phyloP scores from a whole-genome alignment of 1,140 invertebrate species.

The Venturia canescens region DNA sequence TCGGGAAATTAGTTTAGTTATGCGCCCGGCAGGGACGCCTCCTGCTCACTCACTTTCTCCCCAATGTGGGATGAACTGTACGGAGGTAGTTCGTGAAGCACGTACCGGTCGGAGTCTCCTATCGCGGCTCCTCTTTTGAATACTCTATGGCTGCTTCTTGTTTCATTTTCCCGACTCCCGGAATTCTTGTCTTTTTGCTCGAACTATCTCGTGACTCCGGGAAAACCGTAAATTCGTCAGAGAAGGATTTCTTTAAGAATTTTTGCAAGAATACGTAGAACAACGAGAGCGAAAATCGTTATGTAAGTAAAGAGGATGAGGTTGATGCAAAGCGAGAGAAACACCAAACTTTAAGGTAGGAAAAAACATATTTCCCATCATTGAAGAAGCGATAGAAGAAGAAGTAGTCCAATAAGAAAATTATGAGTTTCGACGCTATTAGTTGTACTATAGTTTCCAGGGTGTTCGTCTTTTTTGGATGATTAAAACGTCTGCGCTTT shows the following conservation, averaged over 20 bases:
- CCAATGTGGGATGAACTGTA: constrained; percentile 51
- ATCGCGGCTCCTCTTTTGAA: constrained; percentile 41
- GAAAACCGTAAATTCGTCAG: constrained; percentile 25
- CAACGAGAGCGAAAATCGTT: background rate
- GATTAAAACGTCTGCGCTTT: no score
- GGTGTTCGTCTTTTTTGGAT: no score
- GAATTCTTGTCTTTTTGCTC: background rate
- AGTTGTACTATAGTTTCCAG: no score
- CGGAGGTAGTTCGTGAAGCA: constrained; percentile 59
- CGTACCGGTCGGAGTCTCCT: constrained; percentile 60
- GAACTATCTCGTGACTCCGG: background rate
- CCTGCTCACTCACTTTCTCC: constrained; percentile 46
- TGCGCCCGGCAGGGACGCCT: constrained; percentile 68
- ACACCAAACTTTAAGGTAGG: constrained; percentile 17
- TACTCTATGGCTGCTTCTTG: background rate
- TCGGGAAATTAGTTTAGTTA: constrained; percentile 74
- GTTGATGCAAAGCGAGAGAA: background rate
- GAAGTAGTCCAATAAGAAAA: no score
- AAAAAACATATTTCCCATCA: background rate
- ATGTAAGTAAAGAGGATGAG: background rate
- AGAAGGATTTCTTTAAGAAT: constrained; percentile 20
- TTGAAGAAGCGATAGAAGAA: no score
- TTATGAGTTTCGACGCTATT: no score
- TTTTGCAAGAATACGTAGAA: background rate
- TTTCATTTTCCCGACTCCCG: background rate